Conservation (phyloP, 2,797 vertebrate species). For the Smutsia gigantea region DNA sequence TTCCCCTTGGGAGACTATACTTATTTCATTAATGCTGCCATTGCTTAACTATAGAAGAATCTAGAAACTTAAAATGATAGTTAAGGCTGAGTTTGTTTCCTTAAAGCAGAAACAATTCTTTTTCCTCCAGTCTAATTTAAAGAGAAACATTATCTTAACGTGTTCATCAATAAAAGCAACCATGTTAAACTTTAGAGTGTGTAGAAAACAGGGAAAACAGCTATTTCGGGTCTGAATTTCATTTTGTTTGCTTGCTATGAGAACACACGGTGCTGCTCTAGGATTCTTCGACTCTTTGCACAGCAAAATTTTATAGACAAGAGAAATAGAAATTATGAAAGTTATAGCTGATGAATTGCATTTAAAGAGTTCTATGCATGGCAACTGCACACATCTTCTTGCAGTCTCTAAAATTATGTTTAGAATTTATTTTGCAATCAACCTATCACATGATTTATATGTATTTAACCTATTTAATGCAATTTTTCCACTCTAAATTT, state of each 20-base stretch:
- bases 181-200: not conserved
- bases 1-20: not conserved
- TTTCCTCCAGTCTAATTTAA: not conserved
- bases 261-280: not conserved
- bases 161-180: conserved; percentile 35
- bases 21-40: not conserved
- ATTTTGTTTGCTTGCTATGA: not conserved
- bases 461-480: conserved; percentile 18
- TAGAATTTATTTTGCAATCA: conserved; percentile 16
- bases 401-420: conserved; percentile 24
- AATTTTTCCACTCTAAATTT: conserved; percentile 17
- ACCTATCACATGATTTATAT: not conserved
- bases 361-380: not conserved
- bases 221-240: not conserved
- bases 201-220: not conserved
- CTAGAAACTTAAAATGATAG: conserved; percentile 53
- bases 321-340: not conserved
- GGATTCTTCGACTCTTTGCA: not conserved
- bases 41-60: conserved; percentile 34
- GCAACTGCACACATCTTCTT: not conserved
- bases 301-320: not conserved
- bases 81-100: conserved; percentile 37
- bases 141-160: conserved; percentile 31
- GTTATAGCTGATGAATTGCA: not conserved
- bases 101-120: not conserved